Evolutionary conservation across 2,113 vertebrate species (phyloP).

Genomic region (Channa argus): DNA sequence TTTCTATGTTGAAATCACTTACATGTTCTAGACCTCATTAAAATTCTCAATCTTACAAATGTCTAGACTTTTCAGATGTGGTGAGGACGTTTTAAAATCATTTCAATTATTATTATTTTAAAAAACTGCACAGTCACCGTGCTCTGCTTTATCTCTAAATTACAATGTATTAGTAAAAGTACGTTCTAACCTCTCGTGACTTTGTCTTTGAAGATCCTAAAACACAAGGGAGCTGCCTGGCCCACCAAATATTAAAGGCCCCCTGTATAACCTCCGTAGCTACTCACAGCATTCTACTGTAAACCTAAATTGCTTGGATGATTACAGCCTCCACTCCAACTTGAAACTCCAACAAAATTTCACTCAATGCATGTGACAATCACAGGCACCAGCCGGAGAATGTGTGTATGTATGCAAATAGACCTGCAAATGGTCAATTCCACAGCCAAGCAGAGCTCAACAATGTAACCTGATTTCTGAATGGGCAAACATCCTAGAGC

Average conservation of each 20-base stretch:
- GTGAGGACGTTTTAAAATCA: no score
- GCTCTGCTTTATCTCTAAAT: not conserved
- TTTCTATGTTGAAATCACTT: not conserved
- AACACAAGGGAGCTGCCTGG: slow-evolving; percentile 9
- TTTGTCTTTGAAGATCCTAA: slow-evolving; percentile 39
- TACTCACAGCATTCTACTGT: slow-evolving; percentile 5
- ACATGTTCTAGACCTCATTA: not conserved
- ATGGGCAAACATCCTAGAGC: not conserved
- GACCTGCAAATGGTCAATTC: not conserved
- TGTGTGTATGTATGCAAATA: not conserved
- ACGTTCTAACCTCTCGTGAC: not conserved
- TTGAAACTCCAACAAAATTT: not conserved
- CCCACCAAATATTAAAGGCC: slow-evolving; percentile 22
- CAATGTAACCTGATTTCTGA: no score
- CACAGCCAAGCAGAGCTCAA: not conserved
- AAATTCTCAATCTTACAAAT: not conserved
- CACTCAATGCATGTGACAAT: not conserved
- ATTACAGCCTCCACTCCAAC: slow-evolving; percentile 8
- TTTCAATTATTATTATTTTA: no score
- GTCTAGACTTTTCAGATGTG: not conserved
- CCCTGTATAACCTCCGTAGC: not conserved
- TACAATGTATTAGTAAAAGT: not conserved
- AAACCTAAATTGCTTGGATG: slow-evolving; percentile 28
- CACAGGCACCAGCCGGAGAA: not conserved
- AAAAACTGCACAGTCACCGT: not conserved